These are phyloP conservation scores for Smittia sp. DNA, from an alignment of 2,888 invertebrate genomes.

Conservation along the genomic window DNA sequence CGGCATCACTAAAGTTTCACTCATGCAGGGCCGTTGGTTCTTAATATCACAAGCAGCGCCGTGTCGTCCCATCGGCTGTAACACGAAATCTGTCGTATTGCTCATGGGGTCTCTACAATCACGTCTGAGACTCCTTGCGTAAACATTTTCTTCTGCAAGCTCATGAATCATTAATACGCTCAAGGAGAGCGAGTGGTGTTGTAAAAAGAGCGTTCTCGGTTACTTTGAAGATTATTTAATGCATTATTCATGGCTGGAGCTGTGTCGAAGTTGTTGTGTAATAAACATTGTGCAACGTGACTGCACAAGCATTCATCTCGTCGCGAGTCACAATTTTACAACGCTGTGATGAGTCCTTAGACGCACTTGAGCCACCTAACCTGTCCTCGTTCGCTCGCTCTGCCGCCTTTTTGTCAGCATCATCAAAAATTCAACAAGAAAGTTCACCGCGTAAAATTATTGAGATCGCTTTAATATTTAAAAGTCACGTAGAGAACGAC, in stretches of 20 bases:
- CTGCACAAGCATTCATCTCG: constrained; percentile 24
- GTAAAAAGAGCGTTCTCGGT: too few species aligned
- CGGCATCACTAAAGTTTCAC: not conserved
- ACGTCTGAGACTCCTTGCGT: not conserved
- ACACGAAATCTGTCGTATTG: not conserved
- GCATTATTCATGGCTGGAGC: constrained; percentile 35
- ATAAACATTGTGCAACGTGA: constrained; percentile 39
- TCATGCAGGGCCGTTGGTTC: not conserved
- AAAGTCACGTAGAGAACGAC: constrained; percentile 12
- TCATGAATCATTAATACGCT: constrained; percentile 13
- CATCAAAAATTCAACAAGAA: not conserved
- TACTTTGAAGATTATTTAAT: constrained; percentile 40
- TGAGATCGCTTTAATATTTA: not conserved
- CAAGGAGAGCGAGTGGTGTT: not conserved
- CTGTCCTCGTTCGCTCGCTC: too few species aligned
- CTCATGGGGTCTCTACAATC: too few species aligned
- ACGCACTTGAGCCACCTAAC: constrained; percentile 9
- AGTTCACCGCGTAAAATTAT: not conserved
- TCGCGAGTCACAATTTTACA: not conserved
- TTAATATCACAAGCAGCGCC: not conserved
- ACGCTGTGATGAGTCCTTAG: not conserved
- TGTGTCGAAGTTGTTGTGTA: not conserved
- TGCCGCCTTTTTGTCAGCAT: not conserved
- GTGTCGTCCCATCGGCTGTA: too few species aligned
- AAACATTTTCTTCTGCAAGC: not conserved